A percentile compares a stretch with the other conserved stretches of the same genome.
Evolutionary conservation across 2,113 vertebrate genomes (phyloP).

Genomic region (Pholis gunnellus): DNA sequence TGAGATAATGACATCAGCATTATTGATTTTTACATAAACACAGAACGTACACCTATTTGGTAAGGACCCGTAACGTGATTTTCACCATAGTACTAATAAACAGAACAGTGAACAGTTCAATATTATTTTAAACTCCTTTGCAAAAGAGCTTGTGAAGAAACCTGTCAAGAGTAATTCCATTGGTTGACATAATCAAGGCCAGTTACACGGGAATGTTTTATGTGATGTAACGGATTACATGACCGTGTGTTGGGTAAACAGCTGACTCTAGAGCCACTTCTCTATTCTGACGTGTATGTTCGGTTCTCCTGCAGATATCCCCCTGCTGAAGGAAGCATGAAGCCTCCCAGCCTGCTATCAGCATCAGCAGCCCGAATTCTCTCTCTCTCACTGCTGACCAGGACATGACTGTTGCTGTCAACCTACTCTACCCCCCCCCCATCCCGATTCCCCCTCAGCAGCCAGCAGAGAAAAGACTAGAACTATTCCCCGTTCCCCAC

Average conservation of each 20-base stretch:
- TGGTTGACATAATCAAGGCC: not conserved
- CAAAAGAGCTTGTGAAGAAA: not conserved
- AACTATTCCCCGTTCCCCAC: conserved; percentile 59
- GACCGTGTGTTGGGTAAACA: not conserved
- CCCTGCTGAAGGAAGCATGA: conserved; percentile 98
- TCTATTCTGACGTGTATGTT: conserved; percentile 47
- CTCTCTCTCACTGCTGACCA: conserved; percentile 65
- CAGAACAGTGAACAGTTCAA: not conserved
- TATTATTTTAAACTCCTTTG: not conserved
- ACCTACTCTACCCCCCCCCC: conserved; percentile 19
- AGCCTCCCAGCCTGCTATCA: conserved; percentile 72
- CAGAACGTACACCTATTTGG: not conserved
- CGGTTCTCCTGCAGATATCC: conserved; percentile 89
- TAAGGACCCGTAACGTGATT: not conserved
- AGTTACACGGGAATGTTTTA: not conserved
- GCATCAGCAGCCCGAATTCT: conserved; percentile 56
- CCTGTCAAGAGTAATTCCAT: not conserved
- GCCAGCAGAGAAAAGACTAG: conserved; percentile 60
- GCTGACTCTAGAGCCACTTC: not conserved
- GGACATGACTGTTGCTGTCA: conserved; percentile 77
- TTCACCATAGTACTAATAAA: not conserved
- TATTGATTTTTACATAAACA: not conserved
- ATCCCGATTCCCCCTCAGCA: conserved; percentile 36
- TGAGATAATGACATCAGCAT: too few species aligned
- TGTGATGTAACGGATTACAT: conserved; percentile 8